Evolutionary conservation across 2,888 invertebrate species (phyloP), one percentile per base, ranked within the genome.

Genomic region (Tolmerus cingulatus): DNA sequence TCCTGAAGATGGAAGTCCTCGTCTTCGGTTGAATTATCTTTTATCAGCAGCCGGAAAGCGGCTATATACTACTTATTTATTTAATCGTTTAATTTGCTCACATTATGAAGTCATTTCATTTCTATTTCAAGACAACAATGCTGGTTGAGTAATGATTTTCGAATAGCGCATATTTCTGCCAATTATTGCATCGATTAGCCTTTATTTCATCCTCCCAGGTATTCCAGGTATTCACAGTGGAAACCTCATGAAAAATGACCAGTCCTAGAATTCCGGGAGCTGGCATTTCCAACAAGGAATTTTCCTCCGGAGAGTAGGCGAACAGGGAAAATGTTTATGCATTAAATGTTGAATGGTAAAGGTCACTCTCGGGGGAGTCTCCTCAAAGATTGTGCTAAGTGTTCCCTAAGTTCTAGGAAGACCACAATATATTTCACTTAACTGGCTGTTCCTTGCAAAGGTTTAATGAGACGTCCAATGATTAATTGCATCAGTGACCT

Each of bases 401-500:
- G 78, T 78, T 78, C 43, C 78, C 43, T 40, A 40, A 78, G 78
- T 40, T 78, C 23, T 43, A n/a, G 78, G 43, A 40, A 78, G 23
- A 78, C 78, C 78, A 23, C 78, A 43, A 78, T 78, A 43, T 40
- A 78, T 78, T 78, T 78, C 78, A 78, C 43, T 78, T 78, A 40
- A 43, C 76, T 76, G 76, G 30, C n/a, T 76, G 0, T n/a, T 4
- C 76, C 37, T n/a, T 12, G 37, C 37, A 76, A 76, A 37, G 76
- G 66, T 66, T 66, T 66, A 66, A 66, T 66, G 66, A 66, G 66
- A 66, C 66, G 27, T 66, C 27, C 9, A 66, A 66, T 66, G 66
- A 66, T 66, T 66, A 66, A 66, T 66, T 23, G 66, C 66, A 66
- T 66, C 23, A 23, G 23, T 19, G 66, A 66, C 23, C 66, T 66